phyloP scores from a whole-genome alignment of 2,888 invertebrate species.

The Andrena fulva region DNA sequence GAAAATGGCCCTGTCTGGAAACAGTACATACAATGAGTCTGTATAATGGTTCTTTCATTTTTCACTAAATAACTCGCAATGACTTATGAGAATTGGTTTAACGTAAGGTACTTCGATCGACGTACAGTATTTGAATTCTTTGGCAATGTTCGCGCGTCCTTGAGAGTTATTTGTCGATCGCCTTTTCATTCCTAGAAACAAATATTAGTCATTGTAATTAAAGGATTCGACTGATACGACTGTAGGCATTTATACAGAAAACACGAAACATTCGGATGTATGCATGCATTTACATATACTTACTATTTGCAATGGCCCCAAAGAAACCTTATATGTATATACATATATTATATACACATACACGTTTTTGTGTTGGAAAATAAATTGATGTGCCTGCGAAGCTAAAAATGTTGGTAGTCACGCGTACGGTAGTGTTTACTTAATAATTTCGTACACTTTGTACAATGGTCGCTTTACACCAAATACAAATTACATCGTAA shows the following conservation, averaged over 20 bases:
- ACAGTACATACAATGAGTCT: slow-evolving; percentile 79
- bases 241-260: slow-evolving; percentile 35
- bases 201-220: slow-evolving; percentile 10
- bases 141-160: not conserved
- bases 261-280: slow-evolving; percentile 19
- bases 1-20: slow-evolving; percentile 89
- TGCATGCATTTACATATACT: slow-evolving; percentile 37
- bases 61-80: slow-evolving; percentile 38
- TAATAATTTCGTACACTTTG: slow-evolving; percentile 12
- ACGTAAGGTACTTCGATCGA: slow-evolving; percentile 19
- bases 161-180: not conserved
- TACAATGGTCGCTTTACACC: slow-evolving; percentile 17
- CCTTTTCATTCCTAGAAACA: not conserved
- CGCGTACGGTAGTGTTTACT: slow-evolving; percentile 20
- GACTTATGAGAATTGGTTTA: slow-evolving; percentile 30
- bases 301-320: slow-evolving; percentile 22
- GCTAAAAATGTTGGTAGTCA: slow-evolving; percentile 36
- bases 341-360: slow-evolving; percentile 7
- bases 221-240: slow-evolving; percentile 2
- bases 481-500: slow-evolving; percentile 6
- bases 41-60: slow-evolving; percentile 63
- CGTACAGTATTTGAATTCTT: slow-evolving; percentile 16
- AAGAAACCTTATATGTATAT: slow-evolving; percentile 25
- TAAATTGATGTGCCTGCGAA: slow-evolving; percentile 48
- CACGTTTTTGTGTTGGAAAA: slow-evolving; percentile 25